phyloP scores from a whole-genome alignment of 2,797 vertebrate species.

The Dendrocincla tyrannina region DNA sequence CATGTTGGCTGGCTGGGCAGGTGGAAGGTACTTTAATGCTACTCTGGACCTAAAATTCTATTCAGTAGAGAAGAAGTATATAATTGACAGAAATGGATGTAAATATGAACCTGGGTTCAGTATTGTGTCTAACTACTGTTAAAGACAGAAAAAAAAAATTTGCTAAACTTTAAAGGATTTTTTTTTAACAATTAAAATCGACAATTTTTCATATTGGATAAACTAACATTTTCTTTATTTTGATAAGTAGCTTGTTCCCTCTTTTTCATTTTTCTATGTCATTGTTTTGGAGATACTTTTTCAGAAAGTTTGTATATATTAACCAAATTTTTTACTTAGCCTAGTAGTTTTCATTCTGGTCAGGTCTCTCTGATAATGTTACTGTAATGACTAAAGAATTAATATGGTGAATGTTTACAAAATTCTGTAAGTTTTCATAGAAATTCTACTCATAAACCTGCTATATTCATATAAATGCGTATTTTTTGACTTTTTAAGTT shows the following conservation, averaged over 20 bases:
- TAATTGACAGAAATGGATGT: not conserved
- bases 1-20: not conserved
- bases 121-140: not conserved
- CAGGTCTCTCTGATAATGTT: not conserved
- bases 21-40: not conserved
- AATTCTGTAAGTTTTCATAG: not conserved
- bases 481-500: not conserved
- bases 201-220: not conserved
- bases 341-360: not conserved
- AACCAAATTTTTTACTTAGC: not conserved
- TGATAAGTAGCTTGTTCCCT: not conserved
- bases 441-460: not conserved
- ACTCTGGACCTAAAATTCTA: not conserved
- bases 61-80: not conserved
- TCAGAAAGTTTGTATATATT: not conserved
- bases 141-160: not conserved
- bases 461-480: not conserved
- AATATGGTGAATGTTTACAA: not conserved
- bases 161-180: not conserved
- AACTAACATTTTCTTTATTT: not conserved
- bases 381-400: not conserved
- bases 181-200: not conserved
- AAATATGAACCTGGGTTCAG: not conserved
- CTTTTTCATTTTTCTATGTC: not conserved
- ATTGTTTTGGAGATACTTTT: not conserved